These are phyloP conservation scores for Blastobasis adustella DNA, from an alignment of 2,888 invertebrate species.

Conservation along the genomic window DNA sequence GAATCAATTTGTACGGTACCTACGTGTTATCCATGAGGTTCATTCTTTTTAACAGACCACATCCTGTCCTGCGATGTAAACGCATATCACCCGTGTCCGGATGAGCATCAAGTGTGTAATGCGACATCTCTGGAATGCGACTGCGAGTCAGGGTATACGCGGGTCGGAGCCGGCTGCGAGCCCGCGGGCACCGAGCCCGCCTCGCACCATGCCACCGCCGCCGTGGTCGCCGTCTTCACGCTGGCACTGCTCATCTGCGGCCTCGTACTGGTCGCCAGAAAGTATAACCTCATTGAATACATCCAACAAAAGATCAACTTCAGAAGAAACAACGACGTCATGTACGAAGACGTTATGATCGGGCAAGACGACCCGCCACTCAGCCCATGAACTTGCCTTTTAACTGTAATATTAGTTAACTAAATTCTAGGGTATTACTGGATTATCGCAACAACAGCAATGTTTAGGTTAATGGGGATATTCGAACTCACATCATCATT, in stretches of 20 bases:
- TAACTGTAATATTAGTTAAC: constrained; percentile 12
- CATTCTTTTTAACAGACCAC: constrained; percentile 70
- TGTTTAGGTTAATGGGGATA: no score
- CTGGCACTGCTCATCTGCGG: constrained; percentile 53
- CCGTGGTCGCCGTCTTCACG: constrained; percentile 51
- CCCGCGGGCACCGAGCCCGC: constrained; percentile 17
- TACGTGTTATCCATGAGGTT: constrained; percentile 44
- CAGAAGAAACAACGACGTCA: constrained; percentile 55
- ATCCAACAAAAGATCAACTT: constrained; percentile 51
- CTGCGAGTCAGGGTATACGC: constrained; percentile 40
- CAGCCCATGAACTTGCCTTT: constrained; percentile 43
- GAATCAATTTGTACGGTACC: constrained; percentile 61
- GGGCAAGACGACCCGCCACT: constrained; percentile 69
- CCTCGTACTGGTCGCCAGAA: constrained; percentile 55
- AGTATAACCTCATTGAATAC: constrained; percentile 61
- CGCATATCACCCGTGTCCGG: constrained; percentile 37
- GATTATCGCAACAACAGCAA: no score
- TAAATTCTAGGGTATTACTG: constrained; percentile 16
- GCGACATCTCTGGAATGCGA: constrained; percentile 33
- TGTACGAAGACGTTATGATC: constrained; percentile 74
- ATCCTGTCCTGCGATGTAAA: constrained; percentile 62
- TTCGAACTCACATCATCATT: no score
- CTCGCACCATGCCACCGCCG: constrained; percentile 36
- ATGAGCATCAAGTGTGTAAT: constrained; percentile 44
- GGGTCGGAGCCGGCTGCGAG: constrained; percentile 40